Evolutionary conservation across 2,888 invertebrate species (phyloP).

Genomic region (Acrocyrtus sp.): DNA sequence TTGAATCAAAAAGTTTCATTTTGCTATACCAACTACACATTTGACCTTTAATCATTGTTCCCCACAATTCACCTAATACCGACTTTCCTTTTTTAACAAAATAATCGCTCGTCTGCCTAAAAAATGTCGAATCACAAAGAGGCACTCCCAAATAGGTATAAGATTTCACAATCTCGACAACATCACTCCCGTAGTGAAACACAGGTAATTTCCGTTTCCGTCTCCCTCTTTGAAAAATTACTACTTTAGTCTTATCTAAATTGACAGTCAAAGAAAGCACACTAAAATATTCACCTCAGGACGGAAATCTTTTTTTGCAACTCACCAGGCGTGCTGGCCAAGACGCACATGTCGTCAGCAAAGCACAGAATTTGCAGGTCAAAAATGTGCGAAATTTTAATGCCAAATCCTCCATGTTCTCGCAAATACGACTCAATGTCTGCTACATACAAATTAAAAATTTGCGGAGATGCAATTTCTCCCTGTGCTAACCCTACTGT

Average conservation of each 20-base stretch:
- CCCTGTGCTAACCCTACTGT: slow-evolving; percentile 13
- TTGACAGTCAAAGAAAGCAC: slow-evolving; percentile 5
- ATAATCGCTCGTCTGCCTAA: too few species aligned
- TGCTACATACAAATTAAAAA: slow-evolving; percentile 27
- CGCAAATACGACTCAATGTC: too few species aligned
- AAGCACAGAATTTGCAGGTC: slow-evolving; percentile 6
- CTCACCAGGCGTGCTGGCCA: slow-evolving; percentile 4
- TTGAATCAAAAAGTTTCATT: background rate
- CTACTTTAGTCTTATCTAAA: slow-evolving; percentile 17
- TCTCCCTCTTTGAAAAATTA: slow-evolving; percentile 6
- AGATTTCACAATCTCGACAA: background rate
- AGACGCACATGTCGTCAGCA: slow-evolving; percentile 24
- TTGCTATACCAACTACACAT: background rate
- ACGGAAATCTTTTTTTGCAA: slow-evolving; percentile 23
- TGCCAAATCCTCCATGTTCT: too few species aligned
- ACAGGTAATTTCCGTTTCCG: background rate
- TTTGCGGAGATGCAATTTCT: slow-evolving; percentile 8
- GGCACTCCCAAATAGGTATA: slow-evolving; percentile 11
- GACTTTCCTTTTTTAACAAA: background rate
- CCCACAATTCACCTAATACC: background rate
- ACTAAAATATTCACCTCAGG: too few species aligned
- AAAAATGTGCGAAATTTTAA: too few species aligned
- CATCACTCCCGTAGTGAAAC: too few species aligned
- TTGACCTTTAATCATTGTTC: background rate
- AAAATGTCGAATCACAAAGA: too few species aligned